phyloP scores from a whole-genome alignment of 2,888 invertebrate genomes.

The Anagyrus pseudococci region DNA sequence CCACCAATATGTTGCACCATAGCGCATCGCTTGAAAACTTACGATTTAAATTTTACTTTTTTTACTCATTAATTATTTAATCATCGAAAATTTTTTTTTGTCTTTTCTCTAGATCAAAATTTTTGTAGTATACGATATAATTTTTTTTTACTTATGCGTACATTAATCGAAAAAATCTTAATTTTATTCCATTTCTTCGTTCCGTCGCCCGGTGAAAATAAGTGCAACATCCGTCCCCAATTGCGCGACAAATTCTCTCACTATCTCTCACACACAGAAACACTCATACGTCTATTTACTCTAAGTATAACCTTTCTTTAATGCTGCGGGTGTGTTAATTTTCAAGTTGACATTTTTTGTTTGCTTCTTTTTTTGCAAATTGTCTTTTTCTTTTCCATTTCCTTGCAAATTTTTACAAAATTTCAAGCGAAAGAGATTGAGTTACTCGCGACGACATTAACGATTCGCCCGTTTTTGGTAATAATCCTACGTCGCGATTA shows the following conservation, averaged over 20 bases:
- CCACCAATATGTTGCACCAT: constrained; percentile 29
- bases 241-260: no score
- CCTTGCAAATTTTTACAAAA: constrained; percentile 8
- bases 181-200: constrained; percentile 24
- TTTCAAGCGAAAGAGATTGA: constrained; percentile 28
- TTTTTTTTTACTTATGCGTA: constrained; percentile 32
- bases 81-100: constrained; percentile 24
- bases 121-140: constrained; percentile 29
- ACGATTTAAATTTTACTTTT: constrained; percentile 30
- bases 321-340: constrained; percentile 15
- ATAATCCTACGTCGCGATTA: no score
- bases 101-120: constrained; percentile 30
- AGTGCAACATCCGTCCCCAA: constrained; percentile 34
- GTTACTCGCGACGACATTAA: constrained; percentile 16
- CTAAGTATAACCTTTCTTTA: constrained; percentile 14
- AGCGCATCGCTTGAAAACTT: constrained; percentile 32
- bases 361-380: constrained; percentile 1
- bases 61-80: no score
- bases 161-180: constrained; percentile 34
- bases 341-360: constrained; percentile 17
- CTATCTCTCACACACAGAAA: constrained; percentile 18
- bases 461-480: constrained; percentile 1
- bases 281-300: constrained; percentile 13
- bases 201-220: constrained; percentile 34
- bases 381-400: constrained; percentile 5